Evolutionary conservation across 2,797 vertebrate genomes (phyloP).

Genomic region (Argentina silus): DNA sequence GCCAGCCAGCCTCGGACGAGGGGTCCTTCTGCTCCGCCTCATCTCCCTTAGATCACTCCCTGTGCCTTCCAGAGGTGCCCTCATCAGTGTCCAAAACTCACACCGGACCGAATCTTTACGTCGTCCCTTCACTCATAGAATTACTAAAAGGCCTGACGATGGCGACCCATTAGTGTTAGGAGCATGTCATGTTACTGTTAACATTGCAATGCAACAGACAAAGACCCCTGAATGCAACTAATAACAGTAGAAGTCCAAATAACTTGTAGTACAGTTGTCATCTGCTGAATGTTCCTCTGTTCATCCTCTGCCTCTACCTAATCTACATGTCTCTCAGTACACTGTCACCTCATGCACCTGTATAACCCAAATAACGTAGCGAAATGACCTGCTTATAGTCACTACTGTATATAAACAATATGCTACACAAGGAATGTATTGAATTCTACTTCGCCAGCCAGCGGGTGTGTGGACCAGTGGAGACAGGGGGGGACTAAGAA

Average conservation of each 20-base stretch:
- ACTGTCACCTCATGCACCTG: slow-evolving; percentile 23
- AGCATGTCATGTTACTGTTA: slow-evolving; percentile 23
- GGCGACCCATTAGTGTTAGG: slow-evolving; percentile 17
- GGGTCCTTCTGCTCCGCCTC: slow-evolving; percentile 38
- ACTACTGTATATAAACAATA: slow-evolving; percentile 41
- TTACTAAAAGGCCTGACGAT: slow-evolving; percentile 35
- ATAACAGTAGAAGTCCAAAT: slow-evolving; percentile 45
- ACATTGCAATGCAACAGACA: slow-evolving; percentile 33
- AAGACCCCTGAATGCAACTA: slow-evolving; percentile 25
- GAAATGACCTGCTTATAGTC: slow-evolving; percentile 36
- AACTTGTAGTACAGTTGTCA: slow-evolving; percentile 38
- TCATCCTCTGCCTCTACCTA: slow-evolving; percentile 34
- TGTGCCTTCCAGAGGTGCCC: slow-evolving; percentile 74
- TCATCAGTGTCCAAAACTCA: slow-evolving; percentile 53
- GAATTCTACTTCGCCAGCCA: slow-evolving; percentile 48
- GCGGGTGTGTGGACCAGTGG: slow-evolving; percentile 21
- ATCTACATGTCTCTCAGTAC: slow-evolving; percentile 22
- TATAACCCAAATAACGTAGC: slow-evolving; percentile 48
- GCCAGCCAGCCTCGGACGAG: slow-evolving; percentile 38
- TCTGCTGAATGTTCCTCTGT: slow-evolving; percentile 44
- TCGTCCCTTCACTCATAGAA: not conserved
- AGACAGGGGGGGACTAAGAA: not conserved
- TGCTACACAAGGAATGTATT: slow-evolving; percentile 49
- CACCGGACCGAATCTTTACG: slow-evolving; percentile 11
- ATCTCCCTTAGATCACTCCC: slow-evolving; percentile 56